Base-by-base conservation (phyloP, 2,888 invertebrate species). In the Drosophila mettleri region DNA sequence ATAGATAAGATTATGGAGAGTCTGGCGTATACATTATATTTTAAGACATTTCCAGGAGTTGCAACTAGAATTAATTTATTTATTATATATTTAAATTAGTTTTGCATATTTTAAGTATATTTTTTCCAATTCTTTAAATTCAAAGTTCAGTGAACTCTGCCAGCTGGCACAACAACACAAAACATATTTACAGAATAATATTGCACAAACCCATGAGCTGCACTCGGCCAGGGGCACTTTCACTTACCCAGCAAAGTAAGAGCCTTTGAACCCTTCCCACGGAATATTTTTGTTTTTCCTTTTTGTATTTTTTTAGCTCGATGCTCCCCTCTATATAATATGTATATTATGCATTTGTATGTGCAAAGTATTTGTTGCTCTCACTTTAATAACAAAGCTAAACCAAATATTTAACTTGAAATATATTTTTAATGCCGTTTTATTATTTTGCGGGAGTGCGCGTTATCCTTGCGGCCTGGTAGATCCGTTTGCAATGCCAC, bases 281-380 rank as follows among this genome's bases (percentile, higher is more conserved):
- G 39, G 51, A 61, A 61, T 34, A 20, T 63, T 63, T 49, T 22
- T 49, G 41, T 39, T 45, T 45, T 18, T 49, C 48, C n/a, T 54
- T 16, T 74, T 74, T 81, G 74, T 71, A 69, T 66, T 81, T 67
- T 67, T 86, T 52, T 61, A 63, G 66, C 67, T 52, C 67, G 72
- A 84, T 84, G 78, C 75, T 80, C 65, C 53, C 39, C 29, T 39
- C 24, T 34, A 52, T 18, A 53, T 48, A 57, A 14, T 39, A 14
- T 48, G 24, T 20, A 33, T 48, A 48, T 48, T 14, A 18, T 29
- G 7, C 29, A 46, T 53, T 16, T 27, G 16, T 16, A 54, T 57
- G 10, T 52, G 62, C 46, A 63, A 18, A 48, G 22, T 52, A 20
- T 34, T 51, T 54, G 34, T 46, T 36, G 43, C 41, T 45, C 45